These are phyloP conservation scores for Autographa pulchrina DNA, from an alignment of 2,888 invertebrate genomes.

Conservation along the genomic window DNA sequence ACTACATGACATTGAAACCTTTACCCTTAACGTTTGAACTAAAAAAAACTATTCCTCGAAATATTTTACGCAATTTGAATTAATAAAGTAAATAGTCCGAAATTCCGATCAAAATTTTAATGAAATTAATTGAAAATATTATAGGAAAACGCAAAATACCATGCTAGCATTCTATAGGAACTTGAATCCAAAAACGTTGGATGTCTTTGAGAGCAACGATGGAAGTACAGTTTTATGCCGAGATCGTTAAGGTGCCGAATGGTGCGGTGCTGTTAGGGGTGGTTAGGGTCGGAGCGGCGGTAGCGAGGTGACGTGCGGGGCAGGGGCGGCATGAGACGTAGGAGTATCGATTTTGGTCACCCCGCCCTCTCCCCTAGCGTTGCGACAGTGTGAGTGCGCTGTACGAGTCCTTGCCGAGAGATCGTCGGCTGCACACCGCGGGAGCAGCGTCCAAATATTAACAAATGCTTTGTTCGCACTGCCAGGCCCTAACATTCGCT, in stretches of 20 bases:
- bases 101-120: constrained; percentile 33
- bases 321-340: constrained; percentile 81
- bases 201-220: constrained; percentile 60
- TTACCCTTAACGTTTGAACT: constrained; percentile 26
- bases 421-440: constrained; percentile 72
- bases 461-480: constrained; percentile 79
- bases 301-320: constrained; percentile 75
- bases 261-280: constrained; percentile 83
- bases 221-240: constrained; percentile 80
- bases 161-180: constrained; percentile 65
- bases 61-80: constrained; percentile 24
- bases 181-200: constrained; percentile 56
- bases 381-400: constrained; percentile 87
- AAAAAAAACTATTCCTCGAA: constrained; percentile 12
- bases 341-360: constrained; percentile 88
- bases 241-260: constrained; percentile 82
- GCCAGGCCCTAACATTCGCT: constrained; percentile 61
- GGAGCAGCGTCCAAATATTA: constrained; percentile 76
- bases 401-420: constrained; percentile 78
- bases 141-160: constrained; percentile 67
- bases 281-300: constrained; percentile 84
- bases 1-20: constrained; percentile 69
- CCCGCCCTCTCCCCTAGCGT: constrained; percentile 84
- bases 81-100: constrained; percentile 17
- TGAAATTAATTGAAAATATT: constrained; percentile 60